These are phyloP conservation scores for Synchiropus splendidus DNA, from an alignment of 2,113 vertebrate species.

Conservation along the genomic window DNA sequence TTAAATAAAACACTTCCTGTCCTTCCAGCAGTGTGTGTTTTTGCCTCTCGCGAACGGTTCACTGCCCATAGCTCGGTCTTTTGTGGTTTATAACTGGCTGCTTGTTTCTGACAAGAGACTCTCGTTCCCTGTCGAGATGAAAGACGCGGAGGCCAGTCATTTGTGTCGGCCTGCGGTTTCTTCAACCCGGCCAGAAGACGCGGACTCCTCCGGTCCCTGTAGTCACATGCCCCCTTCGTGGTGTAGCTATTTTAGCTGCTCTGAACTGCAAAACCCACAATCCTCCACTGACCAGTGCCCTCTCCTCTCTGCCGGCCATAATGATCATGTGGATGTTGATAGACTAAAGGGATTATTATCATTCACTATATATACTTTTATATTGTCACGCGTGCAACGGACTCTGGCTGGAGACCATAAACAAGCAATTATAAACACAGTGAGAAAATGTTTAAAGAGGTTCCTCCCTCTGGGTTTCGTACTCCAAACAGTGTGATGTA, in stretches of 20 bases:
- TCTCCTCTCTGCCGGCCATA: conserved; percentile 49
- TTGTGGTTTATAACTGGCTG: conserved; percentile 46
- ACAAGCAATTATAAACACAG: conserved; percentile 13
- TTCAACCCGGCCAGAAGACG: conserved; percentile 43
- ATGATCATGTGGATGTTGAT: conserved; percentile 60
- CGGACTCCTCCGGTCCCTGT: conserved; percentile 40
- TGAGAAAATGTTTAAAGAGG: too few species aligned
- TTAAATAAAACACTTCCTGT: conserved; percentile 54
- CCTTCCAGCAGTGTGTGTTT: conserved; percentile 34
- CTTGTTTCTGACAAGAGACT: conserved; percentile 43
- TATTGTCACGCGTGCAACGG: conserved; percentile 42
- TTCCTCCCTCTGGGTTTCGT: too few species aligned
- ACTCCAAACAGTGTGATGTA: too few species aligned
- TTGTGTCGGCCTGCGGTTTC: conserved; percentile 62
- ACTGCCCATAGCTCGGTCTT: conserved; percentile 47
- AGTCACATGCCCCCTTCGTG: conserved; percentile 36
- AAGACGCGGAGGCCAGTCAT: conserved; percentile 50
- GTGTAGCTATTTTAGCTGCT: conserved; percentile 58
- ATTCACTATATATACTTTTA: conserved; percentile 42
- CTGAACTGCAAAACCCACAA: conserved; percentile 64
- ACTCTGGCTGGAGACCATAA: conserved; percentile 26
- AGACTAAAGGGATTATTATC: conserved; percentile 59
- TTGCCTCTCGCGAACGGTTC: conserved; percentile 22
- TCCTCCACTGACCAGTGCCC: conserved; percentile 57
- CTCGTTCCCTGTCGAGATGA: conserved; percentile 58